A percentile compares a stretch with the other conserved stretches of the same genome.
phyloP scores from a whole-genome alignment of 2,888 invertebrate species.

The Pseudanteris insignis region DNA sequence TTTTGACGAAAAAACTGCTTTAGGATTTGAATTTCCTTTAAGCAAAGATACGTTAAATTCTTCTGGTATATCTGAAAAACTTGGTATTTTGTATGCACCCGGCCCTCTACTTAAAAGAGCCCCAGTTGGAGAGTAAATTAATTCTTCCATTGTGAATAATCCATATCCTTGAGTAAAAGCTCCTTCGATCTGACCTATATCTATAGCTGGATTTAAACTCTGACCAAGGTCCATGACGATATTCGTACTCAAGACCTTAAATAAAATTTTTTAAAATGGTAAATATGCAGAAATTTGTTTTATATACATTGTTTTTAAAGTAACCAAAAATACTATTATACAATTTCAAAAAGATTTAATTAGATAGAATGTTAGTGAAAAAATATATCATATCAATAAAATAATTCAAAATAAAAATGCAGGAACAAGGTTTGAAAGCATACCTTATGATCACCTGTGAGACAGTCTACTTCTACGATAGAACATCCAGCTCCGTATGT shows the following conservation, averaged over 20 bases:
- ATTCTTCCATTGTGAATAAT: conserved; percentile 86
- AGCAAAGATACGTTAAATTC: conserved; percentile 90
- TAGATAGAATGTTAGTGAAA: neutral
- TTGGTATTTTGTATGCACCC: conserved; percentile 90
- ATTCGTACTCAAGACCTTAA: conserved; percentile 81
- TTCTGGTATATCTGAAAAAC: conserved; percentile 86
- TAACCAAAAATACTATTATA: too few species aligned
- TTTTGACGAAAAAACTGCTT: conserved; percentile 93
- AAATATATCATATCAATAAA: neutral
- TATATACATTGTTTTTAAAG: too few species aligned
- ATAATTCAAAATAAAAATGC: neutral
- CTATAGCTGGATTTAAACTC: conserved; percentile 92
- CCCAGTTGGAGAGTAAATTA: conserved; percentile 84
- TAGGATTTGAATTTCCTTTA: conserved; percentile 84
- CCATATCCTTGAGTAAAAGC: conserved; percentile 93
- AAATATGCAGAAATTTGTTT: too few species aligned
- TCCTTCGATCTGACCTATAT: conserved; percentile 94
- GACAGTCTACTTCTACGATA: conserved; percentile 89
- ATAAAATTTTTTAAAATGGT: too few species aligned
- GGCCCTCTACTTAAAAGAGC: conserved; percentile 84
- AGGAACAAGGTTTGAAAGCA: neutral
- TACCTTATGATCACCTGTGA: conserved; percentile 88
- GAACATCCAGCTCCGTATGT: conserved; percentile 85
- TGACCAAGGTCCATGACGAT: conserved; percentile 95
- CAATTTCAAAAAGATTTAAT: neutral